phyloP scores from a whole-genome alignment of 1,140 invertebrate genomes.

The Euwallacea similis region DNA sequence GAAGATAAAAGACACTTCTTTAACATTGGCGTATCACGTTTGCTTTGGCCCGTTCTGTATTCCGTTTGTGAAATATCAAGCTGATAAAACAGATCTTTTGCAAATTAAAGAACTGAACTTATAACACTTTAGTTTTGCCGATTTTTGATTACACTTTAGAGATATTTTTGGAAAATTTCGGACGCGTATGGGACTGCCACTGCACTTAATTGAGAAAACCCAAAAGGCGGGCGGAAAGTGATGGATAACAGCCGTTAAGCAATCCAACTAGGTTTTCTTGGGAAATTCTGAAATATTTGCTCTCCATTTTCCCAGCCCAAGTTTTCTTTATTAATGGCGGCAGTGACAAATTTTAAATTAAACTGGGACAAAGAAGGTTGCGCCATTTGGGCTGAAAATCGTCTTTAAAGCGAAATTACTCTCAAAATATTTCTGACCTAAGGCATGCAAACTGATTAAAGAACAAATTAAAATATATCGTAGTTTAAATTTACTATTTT shows the following conservation, averaged over 20 bases:
- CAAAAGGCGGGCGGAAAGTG: conserved; percentile 31
- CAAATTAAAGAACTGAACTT: no score
- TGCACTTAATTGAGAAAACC: conserved; percentile 32
- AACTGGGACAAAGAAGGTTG: conserved; percentile 1
- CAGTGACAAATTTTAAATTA: conserved; percentile 22
- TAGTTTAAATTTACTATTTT: no score
- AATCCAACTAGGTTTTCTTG: conserved; percentile 34
- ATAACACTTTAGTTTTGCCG: no score
- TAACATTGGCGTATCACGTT: conserved; percentile 14
- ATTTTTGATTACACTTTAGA: no score
- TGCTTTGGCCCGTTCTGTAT: no score
- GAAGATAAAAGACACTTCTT: conserved; percentile 35
- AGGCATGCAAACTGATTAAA: no score
- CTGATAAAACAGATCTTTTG: no score
- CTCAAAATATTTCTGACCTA: no score
- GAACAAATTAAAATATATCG: no score
- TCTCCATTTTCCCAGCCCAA: conserved; percentile 15
- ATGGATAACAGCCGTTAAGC: conserved; percentile 35
- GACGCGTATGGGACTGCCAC: neutral
- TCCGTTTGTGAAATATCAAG: no score
- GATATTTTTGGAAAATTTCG: no score
- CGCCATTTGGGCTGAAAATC: neutral
- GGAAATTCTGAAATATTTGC: conserved; percentile 32
- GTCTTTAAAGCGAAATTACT: no score
- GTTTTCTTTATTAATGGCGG: conserved; percentile 26